Base-by-base conservation (phyloP, 2,797 vertebrate species). In the Synanceia verrucosa region DNA sequence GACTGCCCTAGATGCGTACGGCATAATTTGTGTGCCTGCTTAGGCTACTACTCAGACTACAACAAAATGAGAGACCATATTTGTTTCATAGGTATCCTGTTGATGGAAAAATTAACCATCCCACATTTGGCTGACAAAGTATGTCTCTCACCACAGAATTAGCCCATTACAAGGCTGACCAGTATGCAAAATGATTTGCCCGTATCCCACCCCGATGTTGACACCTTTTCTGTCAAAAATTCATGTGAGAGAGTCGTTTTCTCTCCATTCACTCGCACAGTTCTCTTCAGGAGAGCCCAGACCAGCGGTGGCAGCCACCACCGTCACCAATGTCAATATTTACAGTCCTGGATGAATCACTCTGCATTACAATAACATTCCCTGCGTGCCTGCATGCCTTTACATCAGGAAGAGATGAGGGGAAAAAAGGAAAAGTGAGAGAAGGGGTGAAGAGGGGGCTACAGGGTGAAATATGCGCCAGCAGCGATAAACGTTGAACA, bases 331-430 rank as follows among this genome's bases (percentile, higher is more conserved):
- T 82, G 86, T 92, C 90, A 93, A 91, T 94, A 94, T 94, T 93
- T 94, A 93, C 85, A 88, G 88, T 90, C 81, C 80, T 82, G 82
- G 81, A 91, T 93, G 93, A 94, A 88, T 93, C 90, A 84, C 63
- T 84, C 80, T 85, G 78, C 88, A 88, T 92, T 91, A 87, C 88
- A 92, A 92, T 91, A 90, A 91, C 93, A 94, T 94, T 94, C 94
- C 88, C 81, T 39, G 62, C 82, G 61, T 91, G 84, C 88, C 81
- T 88, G 70, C 61, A 44, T 83, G 84, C 90, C 86, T 92, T 68
- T 70, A 76, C 86, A 83, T 89, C 84, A 88, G 73, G 71, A 86
- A 86, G 79, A 83, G 55, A 78, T 78, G 79, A 85, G 70, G 51
- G 50, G 75, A 82, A 78, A 76, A 78, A 76, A 52, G 65, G 47